These are phyloP conservation scores for Rotaria macrura DNA, from an alignment of 2,888 invertebrate genomes.

Conservation along the genomic window DNA sequence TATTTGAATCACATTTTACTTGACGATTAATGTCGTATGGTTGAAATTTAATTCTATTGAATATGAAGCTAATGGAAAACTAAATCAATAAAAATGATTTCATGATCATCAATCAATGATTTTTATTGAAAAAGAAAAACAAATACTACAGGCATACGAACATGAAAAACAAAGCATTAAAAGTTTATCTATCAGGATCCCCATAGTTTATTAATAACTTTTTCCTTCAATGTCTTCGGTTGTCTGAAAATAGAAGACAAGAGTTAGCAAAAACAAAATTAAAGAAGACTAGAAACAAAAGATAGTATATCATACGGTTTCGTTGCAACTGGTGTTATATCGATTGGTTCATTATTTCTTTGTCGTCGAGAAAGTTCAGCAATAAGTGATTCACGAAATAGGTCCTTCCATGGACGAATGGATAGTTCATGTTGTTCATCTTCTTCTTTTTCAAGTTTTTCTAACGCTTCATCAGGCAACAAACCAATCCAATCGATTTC, in stretches of 20 bases:
- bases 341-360: background rate
- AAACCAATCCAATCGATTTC: slow-evolving; percentile 33
- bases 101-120: background rate
- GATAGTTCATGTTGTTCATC: slow-evolving; percentile 27
- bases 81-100: no score
- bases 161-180: background rate
- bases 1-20: no score
- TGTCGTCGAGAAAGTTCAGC: background rate
- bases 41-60: no score
- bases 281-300: background rate
- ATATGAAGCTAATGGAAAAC: no score
- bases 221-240: background rate
- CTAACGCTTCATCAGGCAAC: slow-evolving; percentile 28
- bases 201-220: background rate
- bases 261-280: no score
- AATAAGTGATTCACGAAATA: slow-evolving; percentile 22
- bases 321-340: background rate
- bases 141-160: background rate
- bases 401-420: slow-evolving; percentile 27
- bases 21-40: no score
- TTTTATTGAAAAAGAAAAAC: background rate
- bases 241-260: background rate
- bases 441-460: slow-evolving; percentile 25
- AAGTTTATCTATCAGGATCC: background rate
- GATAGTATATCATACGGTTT: background rate